Conservation (phyloP, 1,140 invertebrate genomes). For the Maniola jurtina region DNA sequence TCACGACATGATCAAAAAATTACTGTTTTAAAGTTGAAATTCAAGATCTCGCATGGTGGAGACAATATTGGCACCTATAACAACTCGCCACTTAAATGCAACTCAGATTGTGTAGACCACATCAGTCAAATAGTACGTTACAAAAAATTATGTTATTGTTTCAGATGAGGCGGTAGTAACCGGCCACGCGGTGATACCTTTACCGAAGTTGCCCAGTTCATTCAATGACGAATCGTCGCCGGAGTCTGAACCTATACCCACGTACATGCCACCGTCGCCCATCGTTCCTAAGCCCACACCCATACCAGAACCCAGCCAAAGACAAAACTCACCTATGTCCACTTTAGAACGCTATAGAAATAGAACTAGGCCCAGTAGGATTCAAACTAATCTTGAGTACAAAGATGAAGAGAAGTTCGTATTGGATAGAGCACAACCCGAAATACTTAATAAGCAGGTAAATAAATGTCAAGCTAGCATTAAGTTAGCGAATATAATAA, state of each 20-base stretch:
- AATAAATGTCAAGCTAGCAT: conserved; percentile 1
- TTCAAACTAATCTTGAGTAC: conserved; percentile 54
- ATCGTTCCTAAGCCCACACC: conserved; percentile 48
- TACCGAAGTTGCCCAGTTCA: conserved; percentile 75
- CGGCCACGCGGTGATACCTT: conserved; percentile 73
- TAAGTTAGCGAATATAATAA: background rate
- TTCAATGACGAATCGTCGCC: conserved; percentile 64
- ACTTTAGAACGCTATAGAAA: conserved; percentile 70
- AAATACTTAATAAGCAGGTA: conserved; percentile 74
- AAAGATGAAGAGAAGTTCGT: conserved; percentile 74
- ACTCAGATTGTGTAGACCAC: too few relatives aligned
- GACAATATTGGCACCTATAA: too few relatives aligned
- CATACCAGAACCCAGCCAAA: conserved; percentile 38
- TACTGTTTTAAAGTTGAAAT: too few relatives aligned
- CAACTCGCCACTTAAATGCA: too few relatives aligned
- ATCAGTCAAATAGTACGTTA: background rate
- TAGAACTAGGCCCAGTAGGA: conserved; percentile 59
- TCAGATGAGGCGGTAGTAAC: conserved; percentile 77
- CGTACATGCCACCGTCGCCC: conserved; percentile 57
- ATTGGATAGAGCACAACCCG: conserved; percentile 70
- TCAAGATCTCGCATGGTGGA: too few relatives aligned
- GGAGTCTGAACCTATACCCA: conserved; percentile 51
- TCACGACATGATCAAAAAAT: too few relatives aligned
- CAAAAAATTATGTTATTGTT: conserved; percentile 19
- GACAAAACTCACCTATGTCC: conserved; percentile 58